Evolutionary conservation across 2,113 vertebrate genomes (phyloP), one percentile per base, ranked within the genome.

Genomic region (Varanus komodoensis): DNA sequence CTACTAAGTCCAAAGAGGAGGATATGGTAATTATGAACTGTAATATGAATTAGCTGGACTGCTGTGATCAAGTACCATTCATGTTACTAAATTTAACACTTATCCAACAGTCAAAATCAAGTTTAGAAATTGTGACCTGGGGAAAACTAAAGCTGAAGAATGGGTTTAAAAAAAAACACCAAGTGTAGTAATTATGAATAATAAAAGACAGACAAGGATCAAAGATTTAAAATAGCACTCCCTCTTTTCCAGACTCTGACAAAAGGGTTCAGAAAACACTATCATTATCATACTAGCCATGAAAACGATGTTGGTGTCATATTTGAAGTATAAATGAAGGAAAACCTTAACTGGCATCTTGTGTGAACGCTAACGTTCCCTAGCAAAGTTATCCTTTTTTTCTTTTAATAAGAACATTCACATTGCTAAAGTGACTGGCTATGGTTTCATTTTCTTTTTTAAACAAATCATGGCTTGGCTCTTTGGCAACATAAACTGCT

Each of bases 11-110:
- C 38, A 67, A 89, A 77, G 73, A 89, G 82, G 57, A 84, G 57
- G 38, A 77, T 64, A 19, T 23, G 27, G 71, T 52, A 79, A 89
- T 89, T 84, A 79, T 5, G 7, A 69, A 25, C 82, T 78, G 32
- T 69, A 85, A 89, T 68, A 78, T 34, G 73, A 89, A 78, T 89
- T 78, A 84, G 57, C 57, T 75, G 44, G 73, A 89, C 73, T 77
- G 44, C 71, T 68, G n/a, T 38, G 82, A 84, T 84, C 57, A 89
- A 85, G 50, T 38, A 89, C 74, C 82, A 85, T 78, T 84, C 74
- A 79, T 78, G 32, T 69, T 77, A 77, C 73, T 89, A 84, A 84
- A 89, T 78, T 84, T 78, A 78, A 84, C 82, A 84, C 12, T 73
- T 85, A 34, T 50, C 48, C 74, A 78, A 19, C 57, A 78, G 75